Evolutionary conservation across 2,797 vertebrate genomes (phyloP).

Genomic region (Alosa sapidissima): DNA sequence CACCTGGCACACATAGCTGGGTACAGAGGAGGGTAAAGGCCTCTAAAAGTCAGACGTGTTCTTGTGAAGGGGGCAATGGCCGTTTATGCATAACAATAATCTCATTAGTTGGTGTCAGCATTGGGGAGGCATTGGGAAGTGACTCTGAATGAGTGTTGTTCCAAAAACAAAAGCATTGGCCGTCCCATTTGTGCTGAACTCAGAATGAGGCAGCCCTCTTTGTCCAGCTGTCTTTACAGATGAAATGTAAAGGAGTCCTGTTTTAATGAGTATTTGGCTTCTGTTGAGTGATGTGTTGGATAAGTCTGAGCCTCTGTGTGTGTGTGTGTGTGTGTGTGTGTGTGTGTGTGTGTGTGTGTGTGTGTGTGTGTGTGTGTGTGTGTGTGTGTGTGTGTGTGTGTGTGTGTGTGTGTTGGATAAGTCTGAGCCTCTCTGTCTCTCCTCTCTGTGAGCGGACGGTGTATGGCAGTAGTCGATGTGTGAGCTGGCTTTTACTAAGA

Average conservation of each 20-base stretch:
- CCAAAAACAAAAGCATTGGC: not conserved
- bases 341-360: slow-evolving; percentile 13
- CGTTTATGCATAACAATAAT: not conserved
- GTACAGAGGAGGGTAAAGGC: not conserved
- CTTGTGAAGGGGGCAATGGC: not conserved
- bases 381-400: no score
- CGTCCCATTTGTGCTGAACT: not conserved
- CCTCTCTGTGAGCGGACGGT: no score
- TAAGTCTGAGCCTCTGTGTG: not conserved
- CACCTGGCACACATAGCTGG: not conserved
- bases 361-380: no score
- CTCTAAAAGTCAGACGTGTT: not conserved
- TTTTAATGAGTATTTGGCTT: not conserved
- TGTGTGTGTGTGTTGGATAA: no score
- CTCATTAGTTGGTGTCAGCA: not conserved
- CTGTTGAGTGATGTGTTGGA: not conserved
- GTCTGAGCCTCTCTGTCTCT: no score
- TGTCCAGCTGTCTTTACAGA: not conserved
- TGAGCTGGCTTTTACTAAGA: no score
- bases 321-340: not conserved
- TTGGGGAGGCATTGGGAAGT: no score
- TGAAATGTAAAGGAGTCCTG: not conserved
- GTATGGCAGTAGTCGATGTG: no score
- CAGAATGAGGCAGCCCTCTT: not conserved
- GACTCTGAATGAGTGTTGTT: no score